These are phyloP conservation scores for Drosophila incognita DNA, from an alignment of 2,888 invertebrate species.

Conservation along the genomic window DNA sequence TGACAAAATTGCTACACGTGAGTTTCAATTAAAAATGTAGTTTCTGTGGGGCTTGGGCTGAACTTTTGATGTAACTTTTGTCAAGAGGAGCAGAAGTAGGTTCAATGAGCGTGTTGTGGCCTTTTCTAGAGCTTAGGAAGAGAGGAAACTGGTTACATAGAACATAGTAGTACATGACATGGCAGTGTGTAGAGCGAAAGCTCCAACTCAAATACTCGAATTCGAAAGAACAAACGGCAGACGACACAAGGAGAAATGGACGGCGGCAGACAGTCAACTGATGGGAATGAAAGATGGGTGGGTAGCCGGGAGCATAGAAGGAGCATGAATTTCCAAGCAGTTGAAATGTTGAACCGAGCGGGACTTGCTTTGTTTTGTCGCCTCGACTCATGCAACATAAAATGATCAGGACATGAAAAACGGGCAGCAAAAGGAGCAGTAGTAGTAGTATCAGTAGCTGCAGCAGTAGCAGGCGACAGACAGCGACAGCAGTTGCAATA, in stretches of 20 bases:
- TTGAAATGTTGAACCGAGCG: slow-evolving; percentile 71
- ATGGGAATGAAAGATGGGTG: not conserved
- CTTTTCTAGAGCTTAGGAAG: not conserved
- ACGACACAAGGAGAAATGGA: slow-evolving; percentile 5
- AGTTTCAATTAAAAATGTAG: slow-evolving; percentile 64
- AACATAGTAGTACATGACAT: slow-evolving; percentile 13
- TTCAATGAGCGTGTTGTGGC: slow-evolving; percentile 31
- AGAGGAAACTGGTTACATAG: not conserved
- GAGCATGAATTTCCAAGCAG: slow-evolving; percentile 69
- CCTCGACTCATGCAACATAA: slow-evolving; percentile 63
- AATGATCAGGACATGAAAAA: slow-evolving; percentile 52
- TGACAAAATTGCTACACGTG: slow-evolving; percentile 28
- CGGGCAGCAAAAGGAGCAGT: slow-evolving; percentile 26
- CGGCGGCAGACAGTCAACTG: not conserved
- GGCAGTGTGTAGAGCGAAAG: slow-evolving; percentile 7
- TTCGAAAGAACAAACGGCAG: slow-evolving; percentile 45
- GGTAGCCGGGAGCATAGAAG: slow-evolving; percentile 17
- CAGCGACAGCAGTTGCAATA: slow-evolving; percentile 47
- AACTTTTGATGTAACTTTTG: slow-evolving; percentile 28
- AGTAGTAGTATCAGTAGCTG: not conserved
- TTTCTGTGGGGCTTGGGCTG: not conserved
- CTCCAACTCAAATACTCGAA: slow-evolving; percentile 44
- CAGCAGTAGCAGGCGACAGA: slow-evolving; percentile 1
- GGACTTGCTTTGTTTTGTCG: slow-evolving; percentile 74
- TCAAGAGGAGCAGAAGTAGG: slow-evolving; percentile 12